Evolutionary conservation across 2,113 vertebrate species (phyloP), one percentile per base, ranked within the genome.

Genomic region (Cyphomyrus plagiostoma): DNA sequence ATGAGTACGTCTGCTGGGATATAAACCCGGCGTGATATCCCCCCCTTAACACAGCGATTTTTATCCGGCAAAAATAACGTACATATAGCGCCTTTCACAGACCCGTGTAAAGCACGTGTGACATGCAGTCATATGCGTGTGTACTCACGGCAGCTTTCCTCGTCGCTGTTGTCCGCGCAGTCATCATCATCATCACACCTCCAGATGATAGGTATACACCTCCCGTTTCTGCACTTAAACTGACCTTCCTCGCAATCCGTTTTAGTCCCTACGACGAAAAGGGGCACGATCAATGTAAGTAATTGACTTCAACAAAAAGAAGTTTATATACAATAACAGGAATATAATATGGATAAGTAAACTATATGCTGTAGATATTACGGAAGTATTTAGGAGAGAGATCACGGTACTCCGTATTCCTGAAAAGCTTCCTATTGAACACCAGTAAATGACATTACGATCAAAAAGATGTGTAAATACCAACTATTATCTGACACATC

Each of bases 101-200:
- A 13, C 50, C 17, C 2, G 30, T 8, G 85, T 39, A 52, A 35
- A n/a, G n/a, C 82, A 84, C 45, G 82, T 48, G 82, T 84, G 19
- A 66, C 52, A 88, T 4, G 8, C 19, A 48, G 80, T 7, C 7
- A 9, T 23, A 17, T 66, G 56, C 39, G n/a, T 35, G 30, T n/a
- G 42, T 90, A 99, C 98, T 99, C 96, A 99, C 98, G 97, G 93
- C 98, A 99, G 92, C 97, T 98, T 49, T 98, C 97, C 91, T 99
- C 98, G 88, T 99, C 98, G 83, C 98, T 99, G 95, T 97, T 98
- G 93, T 99, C 98, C 2, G 96, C 95, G 93, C 98, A 99, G 89
- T 99, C 98, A 53, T 99, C 97, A 62, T 99, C 98, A 88, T 98
- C 98, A 88, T 99, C 98, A 88, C 98, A 99, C 89, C 97, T 97